These are phyloP conservation scores for Octomys mimax DNA, from an alignment of 2,797 vertebrate species.

Conservation along the genomic window DNA sequence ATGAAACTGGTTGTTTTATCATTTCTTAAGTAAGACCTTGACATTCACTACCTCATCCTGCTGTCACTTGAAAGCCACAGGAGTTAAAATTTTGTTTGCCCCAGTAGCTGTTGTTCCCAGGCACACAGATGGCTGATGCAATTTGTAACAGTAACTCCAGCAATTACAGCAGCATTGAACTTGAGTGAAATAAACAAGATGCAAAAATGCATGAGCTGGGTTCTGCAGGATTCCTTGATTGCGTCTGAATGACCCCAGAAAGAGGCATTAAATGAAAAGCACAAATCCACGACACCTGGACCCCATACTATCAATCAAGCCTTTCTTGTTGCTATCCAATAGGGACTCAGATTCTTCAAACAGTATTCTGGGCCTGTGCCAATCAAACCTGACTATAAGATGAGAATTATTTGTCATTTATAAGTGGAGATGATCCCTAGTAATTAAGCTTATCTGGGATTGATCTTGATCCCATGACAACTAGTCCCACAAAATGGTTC, in stretches of 20 bases:
- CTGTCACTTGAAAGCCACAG: constrained; percentile 44
- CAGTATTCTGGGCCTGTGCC: background rate
- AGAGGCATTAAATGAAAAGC: background rate
- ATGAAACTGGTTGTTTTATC: background rate
- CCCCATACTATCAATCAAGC: background rate
- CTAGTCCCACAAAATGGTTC: background rate
- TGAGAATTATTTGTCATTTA: background rate
- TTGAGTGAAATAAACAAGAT: background rate
- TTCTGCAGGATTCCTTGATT: background rate
- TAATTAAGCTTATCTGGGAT: background rate
- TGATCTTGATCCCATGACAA: background rate
- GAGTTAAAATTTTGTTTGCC: constrained; percentile 25
- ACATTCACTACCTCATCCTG: constrained; percentile 12
- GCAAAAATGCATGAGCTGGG: background rate
- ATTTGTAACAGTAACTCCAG: constrained; percentile 10
- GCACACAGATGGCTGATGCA: constrained; percentile 7
- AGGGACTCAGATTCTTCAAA: background rate
- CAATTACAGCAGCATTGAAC: background rate
- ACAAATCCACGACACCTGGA: background rate
- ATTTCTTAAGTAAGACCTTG: constrained; percentile 53
- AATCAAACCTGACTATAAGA: background rate
- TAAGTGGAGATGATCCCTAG: background rate
- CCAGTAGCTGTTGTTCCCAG: background rate
- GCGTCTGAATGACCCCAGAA: background rate
- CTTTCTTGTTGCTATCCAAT: background rate